A percentile compares a stretch with the other conserved stretches of the same genome.
These are phyloP conservation scores for Eupristina koningsbergeri DNA, from an alignment of 1,140 invertebrate genomes.

Conservation along the genomic window DNA sequence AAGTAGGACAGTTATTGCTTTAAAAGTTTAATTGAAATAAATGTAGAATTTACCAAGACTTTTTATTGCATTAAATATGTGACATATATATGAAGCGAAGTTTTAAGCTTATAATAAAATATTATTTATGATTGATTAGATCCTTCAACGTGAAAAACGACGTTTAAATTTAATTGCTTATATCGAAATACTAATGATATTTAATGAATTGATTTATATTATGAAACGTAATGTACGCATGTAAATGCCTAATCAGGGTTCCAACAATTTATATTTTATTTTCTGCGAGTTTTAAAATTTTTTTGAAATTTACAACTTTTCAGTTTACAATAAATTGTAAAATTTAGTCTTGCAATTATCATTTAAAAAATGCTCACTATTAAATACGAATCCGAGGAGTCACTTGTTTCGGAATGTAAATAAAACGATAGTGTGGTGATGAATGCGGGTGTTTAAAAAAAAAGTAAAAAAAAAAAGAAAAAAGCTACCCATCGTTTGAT, in stretches of 20 bases:
- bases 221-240: background rate
- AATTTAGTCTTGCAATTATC: background rate
- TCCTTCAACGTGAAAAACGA: no score
- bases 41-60: no score
- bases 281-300: background rate
- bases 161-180: background rate
- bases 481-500: background rate
- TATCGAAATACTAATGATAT: background rate
- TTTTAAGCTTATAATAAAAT: background rate
- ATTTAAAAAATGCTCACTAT: background rate
- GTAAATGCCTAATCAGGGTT: background rate
- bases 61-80: background rate
- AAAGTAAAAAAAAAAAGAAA: no score
- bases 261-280: background rate
- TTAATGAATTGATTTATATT: background rate
- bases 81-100: background rate
- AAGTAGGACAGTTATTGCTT: background rate
- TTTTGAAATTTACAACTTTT: background rate
- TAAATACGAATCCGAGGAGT: background rate
- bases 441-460: background rate
- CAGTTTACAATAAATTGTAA: background rate
- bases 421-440: background rate
- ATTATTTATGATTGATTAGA: no score
- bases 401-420: background rate
- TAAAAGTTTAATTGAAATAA: background rate